Base-by-base conservation (phyloP, 1,140 invertebrate species). In the Chironomus tepperi region DNA sequence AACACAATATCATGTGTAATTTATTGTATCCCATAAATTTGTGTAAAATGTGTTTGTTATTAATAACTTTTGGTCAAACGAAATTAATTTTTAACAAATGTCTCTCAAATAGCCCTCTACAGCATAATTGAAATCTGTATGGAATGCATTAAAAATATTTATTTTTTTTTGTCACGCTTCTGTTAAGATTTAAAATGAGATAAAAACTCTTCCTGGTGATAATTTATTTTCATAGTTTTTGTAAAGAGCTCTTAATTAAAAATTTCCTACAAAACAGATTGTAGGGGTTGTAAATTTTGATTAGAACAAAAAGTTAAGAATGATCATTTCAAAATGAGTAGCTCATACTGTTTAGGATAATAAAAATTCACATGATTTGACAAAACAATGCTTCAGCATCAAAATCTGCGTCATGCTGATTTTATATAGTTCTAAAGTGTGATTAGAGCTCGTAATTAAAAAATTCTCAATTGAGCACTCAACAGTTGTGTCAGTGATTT, bases 181-280 rank as follows among this genome's bases (percentile, higher is more conserved):
- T 57, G 47, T 57, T 57, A 57, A 57, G 47, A 57, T 57, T 57
- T 57, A 57, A 57, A 57, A 57, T 57, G 47, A 57, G 47, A 57
- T 57, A 57, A 57, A 57, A 57, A 57, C 47, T n/a, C 12, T n/a
- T 57, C n/a, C n/a, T 57, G 12, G 47, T 57, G 12, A n/a, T 57
- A n/a, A 57, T n/a, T 57, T 57, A 12, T n/a, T 47, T n/a, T 57
- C 47, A 34, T 34, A 34, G 5, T 2, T 2, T 2, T 34, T 34
- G 1, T 57, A 12, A 57, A 57, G 47, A 57, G 47, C 47, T n/a
- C 47, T 57, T 57, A 57, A 57, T 57, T 57, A 57, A 57, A 57
- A 57, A 57, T 57, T 15, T 57, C 15, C 5, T 5, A 2, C 24
- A 34, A 34, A 34, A 34, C 24, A 34, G 24, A 34, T 34, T 57